Percentiles rank a stretch among this genome's conserved stretches.
phyloP scores from a whole-genome alignment of 2,888 invertebrate genomes.

The Helicoverpa assulta region DNA sequence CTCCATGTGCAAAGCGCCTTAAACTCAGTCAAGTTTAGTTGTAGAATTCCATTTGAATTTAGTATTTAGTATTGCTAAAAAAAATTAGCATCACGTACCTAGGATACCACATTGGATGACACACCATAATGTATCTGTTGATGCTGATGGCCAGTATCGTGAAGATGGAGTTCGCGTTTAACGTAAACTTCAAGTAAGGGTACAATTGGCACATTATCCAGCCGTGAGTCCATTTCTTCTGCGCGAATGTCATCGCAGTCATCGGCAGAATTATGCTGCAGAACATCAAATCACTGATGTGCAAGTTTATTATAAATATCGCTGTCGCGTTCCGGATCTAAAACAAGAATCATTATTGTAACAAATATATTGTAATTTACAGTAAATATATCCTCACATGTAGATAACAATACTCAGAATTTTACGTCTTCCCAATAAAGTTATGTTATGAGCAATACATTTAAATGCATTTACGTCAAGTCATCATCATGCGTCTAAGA shows the following conservation, averaged over 20 bases:
- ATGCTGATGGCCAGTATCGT: constrained; percentile 95
- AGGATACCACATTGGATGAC: constrained; percentile 93
- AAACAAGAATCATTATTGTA: constrained; percentile 47
- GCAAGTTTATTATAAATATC: constrained; percentile 95
- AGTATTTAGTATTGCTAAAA: background rate
- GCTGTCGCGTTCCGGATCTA: constrained; percentile 95
- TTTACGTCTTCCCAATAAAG: too few species aligned
- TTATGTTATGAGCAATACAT: too few species aligned
- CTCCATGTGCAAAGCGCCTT: too few species aligned
- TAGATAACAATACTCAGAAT: too few species aligned
- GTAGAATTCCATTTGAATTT: background rate
- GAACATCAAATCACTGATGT: constrained; percentile 94
- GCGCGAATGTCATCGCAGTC: constrained; percentile 93
- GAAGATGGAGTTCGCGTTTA: constrained; percentile 94
- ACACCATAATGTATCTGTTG: constrained; percentile 95
- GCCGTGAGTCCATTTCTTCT: constrained; percentile 93
- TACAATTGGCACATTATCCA: constrained; percentile 92
- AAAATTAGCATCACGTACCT: constrained; percentile 88
- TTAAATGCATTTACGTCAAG: too few species aligned
- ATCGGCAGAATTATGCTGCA: constrained; percentile 95
- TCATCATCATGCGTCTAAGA: too few species aligned
- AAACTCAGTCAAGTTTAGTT: too few species aligned
- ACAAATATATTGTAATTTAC: too few species aligned
- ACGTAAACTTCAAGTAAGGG: constrained; percentile 93
- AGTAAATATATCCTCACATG: too few species aligned